Evolutionary conservation across 1,140 invertebrate species (phyloP).

Genomic region (Drosophila nannoptera): DNA sequence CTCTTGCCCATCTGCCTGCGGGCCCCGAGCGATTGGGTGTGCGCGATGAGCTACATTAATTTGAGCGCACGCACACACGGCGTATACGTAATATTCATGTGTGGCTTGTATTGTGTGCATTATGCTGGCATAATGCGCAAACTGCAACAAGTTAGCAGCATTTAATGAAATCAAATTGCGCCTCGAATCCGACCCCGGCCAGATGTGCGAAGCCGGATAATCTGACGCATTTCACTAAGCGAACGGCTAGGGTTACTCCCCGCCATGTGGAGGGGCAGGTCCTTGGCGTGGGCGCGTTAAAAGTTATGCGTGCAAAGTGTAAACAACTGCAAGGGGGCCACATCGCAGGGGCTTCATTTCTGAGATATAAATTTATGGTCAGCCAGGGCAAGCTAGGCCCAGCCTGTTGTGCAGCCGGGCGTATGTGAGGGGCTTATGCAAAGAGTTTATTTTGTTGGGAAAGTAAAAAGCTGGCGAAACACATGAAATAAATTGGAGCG

Average conservation of each 20-base stretch:
- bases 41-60: slow-evolving; percentile 45
- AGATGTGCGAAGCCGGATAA: slow-evolving; percentile 1
- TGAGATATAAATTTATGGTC: slow-evolving; percentile 59
- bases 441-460: slow-evolving; percentile 1
- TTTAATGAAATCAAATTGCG: slow-evolving; percentile 47
- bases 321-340: slow-evolving; percentile 53
- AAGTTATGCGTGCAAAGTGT: slow-evolving; percentile 60
- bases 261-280: background rate
- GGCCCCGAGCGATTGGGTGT: background rate
- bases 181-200: background rate
- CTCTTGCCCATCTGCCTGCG: background rate
- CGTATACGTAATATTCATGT: slow-evolving; percentile 59
- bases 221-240: slow-evolving; percentile 9
- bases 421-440: background rate
- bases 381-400: slow-evolving; percentile 17
- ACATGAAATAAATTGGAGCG: slow-evolving; percentile 14
- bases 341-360: slow-evolving; percentile 55
- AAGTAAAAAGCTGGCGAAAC: slow-evolving; percentile 8
- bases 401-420: background rate
- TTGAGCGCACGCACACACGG: slow-evolving; percentile 35
- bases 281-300: slow-evolving; percentile 27
- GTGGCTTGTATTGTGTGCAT: slow-evolving; percentile 53
- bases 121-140: slow-evolving; percentile 64
- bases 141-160: slow-evolving; percentile 60
- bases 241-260: background rate